A percentile compares a stretch with the other conserved stretches of the same genome.
Conservation (phyloP, 2,797 vertebrate species). For the Astyanax mexicanus region DNA sequence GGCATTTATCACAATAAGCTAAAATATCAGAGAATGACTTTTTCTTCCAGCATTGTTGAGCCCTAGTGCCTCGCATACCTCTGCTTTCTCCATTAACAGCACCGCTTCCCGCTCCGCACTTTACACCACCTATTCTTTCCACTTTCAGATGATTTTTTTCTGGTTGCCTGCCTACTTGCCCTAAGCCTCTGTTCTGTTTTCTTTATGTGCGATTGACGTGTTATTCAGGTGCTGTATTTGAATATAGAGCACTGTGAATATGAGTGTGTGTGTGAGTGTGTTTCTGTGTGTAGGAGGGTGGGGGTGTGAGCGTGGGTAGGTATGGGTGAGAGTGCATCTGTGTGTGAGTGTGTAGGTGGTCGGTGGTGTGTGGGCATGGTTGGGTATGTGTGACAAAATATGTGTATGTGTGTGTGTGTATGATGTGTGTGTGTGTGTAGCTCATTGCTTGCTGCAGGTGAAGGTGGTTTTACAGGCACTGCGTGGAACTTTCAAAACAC, state of each 20-base stretch:
- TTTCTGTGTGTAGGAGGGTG: not conserved
- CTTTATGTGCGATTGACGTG: slow-evolving; percentile 16
- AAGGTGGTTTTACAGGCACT: not conserved
- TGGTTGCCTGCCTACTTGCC: slow-evolving; percentile 28
- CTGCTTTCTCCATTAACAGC: not conserved
- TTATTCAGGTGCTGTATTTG: not conserved
- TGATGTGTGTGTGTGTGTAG: no score
- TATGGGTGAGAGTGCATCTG: no score
- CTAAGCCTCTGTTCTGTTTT: slow-evolving; percentile 29
- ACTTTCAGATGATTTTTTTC: not conserved
- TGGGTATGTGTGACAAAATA: slow-evolving; percentile 23
- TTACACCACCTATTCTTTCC: not conserved
- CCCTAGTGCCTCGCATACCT: not conserved
- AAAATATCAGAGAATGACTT: no score
- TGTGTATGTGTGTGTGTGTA: no score
- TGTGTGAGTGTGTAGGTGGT: no score
- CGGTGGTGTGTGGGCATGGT: no score
- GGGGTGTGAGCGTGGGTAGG: no score
- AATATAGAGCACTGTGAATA: not conserved
- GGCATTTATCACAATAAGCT: no score
- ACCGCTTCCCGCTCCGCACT: not conserved
- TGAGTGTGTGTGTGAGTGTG: slow-evolving; percentile 26
- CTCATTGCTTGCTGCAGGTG: not conserved
- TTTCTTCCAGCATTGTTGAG: not conserved
- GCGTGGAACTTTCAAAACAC: no score